Percentiles rank a stretch among this genome's conserved stretches.
Evolutionary conservation across 2,797 vertebrate genomes (phyloP).

Genomic region (Leptoclinus maculatus): DNA sequence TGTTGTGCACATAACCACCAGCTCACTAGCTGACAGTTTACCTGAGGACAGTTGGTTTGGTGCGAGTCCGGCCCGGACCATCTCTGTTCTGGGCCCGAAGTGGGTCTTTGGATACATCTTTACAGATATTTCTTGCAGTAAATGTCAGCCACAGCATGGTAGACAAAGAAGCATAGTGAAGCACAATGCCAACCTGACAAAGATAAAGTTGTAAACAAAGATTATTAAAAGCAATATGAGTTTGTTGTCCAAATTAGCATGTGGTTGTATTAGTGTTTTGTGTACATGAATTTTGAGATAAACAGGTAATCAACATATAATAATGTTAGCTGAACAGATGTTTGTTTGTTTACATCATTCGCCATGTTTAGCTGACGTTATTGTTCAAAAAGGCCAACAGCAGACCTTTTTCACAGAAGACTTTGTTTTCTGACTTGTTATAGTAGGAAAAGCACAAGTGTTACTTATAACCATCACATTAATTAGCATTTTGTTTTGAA

Average conservation of each 20-base stretch:
- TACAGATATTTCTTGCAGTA: conserved; percentile 93
- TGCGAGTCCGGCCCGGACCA: conserved; percentile 67
- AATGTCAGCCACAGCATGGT: conserved; percentile 94
- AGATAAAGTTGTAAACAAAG: conserved; percentile 2
- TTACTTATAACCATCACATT: not conserved
- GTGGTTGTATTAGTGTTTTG: not conserved
- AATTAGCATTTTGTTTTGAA: not conserved
- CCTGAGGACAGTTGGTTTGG: conserved; percentile 77
- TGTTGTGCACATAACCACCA: not conserved
- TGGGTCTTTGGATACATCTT: conserved; percentile 91
- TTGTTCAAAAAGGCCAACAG: not conserved
- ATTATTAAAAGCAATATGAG: not conserved
- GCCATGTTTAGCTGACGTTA: not conserved
- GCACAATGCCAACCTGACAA: conserved; percentile 89
- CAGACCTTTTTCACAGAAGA: not conserved
- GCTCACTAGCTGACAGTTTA: conserved; percentile 44
- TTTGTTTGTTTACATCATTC: not conserved
- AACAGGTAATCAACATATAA: not conserved
- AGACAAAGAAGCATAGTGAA: conserved; percentile 94
- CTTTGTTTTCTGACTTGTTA: too few relatives aligned
- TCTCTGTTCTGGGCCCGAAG: conserved; percentile 82
- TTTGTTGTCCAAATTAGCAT: not conserved
- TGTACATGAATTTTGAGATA: not conserved
- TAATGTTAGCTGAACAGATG: too few relatives aligned
- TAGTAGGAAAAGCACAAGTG: not conserved